phyloP scores from a whole-genome alignment of 2,113 vertebrate species.

The Lagopus leucura region DNA sequence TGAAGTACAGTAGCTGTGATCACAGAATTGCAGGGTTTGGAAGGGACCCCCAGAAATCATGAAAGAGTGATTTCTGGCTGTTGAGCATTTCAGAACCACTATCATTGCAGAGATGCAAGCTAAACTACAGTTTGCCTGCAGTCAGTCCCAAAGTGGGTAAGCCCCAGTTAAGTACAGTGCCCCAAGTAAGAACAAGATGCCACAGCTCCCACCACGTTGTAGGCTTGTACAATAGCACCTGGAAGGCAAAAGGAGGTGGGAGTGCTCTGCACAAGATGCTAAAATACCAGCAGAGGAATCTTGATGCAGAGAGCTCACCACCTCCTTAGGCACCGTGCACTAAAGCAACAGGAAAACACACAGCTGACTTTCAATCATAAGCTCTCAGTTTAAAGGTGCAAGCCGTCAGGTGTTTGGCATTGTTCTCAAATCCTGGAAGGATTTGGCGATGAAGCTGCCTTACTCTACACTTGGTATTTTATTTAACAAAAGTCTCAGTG shows the following conservation, averaged over 20 bases:
- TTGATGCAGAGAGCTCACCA: not conserved
- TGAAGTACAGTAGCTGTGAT: not conserved
- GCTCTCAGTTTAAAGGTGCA: not conserved
- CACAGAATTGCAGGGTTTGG: too few species aligned
- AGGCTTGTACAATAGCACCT: not conserved
- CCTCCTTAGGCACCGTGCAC: rapidly evolving
- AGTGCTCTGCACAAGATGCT: not conserved
- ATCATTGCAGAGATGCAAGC: not conserved
- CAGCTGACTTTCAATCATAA: not conserved
- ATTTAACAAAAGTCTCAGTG: rapidly evolving
- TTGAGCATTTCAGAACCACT: not conserved
- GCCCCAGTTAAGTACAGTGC: not conserved
- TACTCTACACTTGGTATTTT: not conserved
- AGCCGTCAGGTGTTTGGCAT: rapidly evolving
- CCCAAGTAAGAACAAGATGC: not conserved
- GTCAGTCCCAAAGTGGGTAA: not conserved
- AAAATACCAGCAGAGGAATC: not conserved
- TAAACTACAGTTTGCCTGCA: not conserved
- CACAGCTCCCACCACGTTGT: not conserved
- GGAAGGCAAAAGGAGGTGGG: not conserved
- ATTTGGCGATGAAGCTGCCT: rapidly evolving
- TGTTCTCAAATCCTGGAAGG: not conserved
- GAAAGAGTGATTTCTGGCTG: too few species aligned
- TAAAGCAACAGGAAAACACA: not conserved
- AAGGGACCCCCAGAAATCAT: too few species aligned